Base-by-base conservation (phyloP, 2,113 vertebrate species). In the Austrofundulus limnaeus region DNA sequence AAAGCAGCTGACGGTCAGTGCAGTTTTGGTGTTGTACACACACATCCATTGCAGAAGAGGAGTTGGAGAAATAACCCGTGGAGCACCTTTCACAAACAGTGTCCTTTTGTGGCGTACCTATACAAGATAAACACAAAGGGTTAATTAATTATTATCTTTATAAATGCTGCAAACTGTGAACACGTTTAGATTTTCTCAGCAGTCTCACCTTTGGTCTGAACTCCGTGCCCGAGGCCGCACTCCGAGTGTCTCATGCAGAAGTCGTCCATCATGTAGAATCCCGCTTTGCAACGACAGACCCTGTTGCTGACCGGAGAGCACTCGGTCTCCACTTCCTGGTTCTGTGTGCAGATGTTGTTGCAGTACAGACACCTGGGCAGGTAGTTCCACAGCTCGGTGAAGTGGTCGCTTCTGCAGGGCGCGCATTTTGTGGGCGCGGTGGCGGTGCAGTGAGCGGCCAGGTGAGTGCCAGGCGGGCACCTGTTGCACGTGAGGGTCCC, bases 321-420 rank as follows among this genome's bases (percentile, higher is more conserved):
- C 70, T 92, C 82, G 1, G 11, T 39, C 58, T 90, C 80, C 54
- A 90, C 85, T 12, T 82, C 69, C 65, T 82, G 71, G 60, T 83
- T 85, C 0, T 37, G 70, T 0, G 4, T 37, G 71, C 92, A 92
- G 66, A 90, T 66, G 21, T 62, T 80, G 15, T 7, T 76, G 82
- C 92, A 92, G 80, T 91, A 92, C 42, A 92, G 84, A 56, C 92
- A 92, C 43, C 59, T 82, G 4, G 77, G 49, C 64, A 92, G 43
- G 81, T 90, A 91, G 82, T 92, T 90, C 87, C 85, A 91, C 58
- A 82, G 53, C 71, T 86, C 63, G 0, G 92, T 93, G 77, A 61
- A 93, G 43, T 91, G 88, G 0, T 57, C 2, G 0, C 0, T 0
- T 2, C 42, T 61, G 60, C 92, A 93, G 0, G 53, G 11, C 0